Conservation (phyloP, 2,113 vertebrate species). For the Coracopsis vasa region DNA sequence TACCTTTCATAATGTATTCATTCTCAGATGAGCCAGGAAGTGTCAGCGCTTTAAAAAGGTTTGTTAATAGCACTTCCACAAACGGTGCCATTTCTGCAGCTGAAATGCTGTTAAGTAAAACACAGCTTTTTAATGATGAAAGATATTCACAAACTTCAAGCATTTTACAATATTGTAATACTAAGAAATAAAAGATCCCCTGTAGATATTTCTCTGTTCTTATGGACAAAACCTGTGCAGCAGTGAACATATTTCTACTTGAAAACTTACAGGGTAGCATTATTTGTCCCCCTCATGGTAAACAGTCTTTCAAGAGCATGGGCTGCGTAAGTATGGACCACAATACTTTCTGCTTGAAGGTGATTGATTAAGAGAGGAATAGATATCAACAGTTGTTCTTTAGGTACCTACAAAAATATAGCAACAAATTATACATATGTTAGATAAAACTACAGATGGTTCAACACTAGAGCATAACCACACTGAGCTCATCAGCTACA, state of each 20-base stretch:
- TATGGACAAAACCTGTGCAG: not conserved
- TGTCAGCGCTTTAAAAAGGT: conserved; percentile 93
- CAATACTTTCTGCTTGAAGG: conserved; percentile 93
- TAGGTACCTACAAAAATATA: conserved; percentile 85
- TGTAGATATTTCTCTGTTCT: not conserved
- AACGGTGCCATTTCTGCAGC: conserved; percentile 90
- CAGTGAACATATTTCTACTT: not conserved
- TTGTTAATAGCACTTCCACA: conserved; percentile 92
- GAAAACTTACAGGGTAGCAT: conserved; percentile 85
- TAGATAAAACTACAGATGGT: not conserved
- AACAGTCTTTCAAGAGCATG: conserved; percentile 95
- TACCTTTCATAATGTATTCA: conserved; percentile 99
- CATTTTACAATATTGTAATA: not conserved
- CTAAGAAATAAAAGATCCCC: not conserved
- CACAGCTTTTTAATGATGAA: conserved; percentile 42
- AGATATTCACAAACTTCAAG: not conserved
- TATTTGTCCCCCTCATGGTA: conserved; percentile 93
- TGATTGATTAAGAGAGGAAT: conserved; percentile 90
- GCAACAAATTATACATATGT: not conserved
- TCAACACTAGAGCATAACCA: not conserved
- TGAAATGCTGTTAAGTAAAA: conserved; percentile 82
- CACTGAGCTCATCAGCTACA: not conserved
- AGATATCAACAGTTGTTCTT: conserved; percentile 91
- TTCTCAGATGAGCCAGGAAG: conserved; percentile 96
- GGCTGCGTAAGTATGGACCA: conserved; percentile 94